Percentiles rank a stretch among this genome's conserved stretches.
Evolutionary conservation across 1,140 invertebrate species (phyloP).

Genomic region (Tenebrio molitor): DNA sequence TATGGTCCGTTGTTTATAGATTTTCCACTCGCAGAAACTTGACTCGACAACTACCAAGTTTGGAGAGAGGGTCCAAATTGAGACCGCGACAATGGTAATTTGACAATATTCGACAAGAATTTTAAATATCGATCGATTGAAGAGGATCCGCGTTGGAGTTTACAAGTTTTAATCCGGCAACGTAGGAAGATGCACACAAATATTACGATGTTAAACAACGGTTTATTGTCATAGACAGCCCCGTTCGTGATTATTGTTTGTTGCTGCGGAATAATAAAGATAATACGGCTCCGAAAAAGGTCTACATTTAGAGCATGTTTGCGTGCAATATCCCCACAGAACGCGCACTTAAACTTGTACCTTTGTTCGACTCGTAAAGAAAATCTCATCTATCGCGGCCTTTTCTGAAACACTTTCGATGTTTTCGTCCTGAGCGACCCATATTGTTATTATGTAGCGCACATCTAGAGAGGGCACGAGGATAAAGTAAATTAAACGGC

Average conservation of each 20-base stretch:
- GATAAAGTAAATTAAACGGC: slow-evolving; percentile 8
- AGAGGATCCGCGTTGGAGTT: too few species aligned
- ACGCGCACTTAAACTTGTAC: neutral
- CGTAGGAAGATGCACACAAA: too few species aligned
- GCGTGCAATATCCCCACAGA: neutral
- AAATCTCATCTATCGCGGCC: neutral
- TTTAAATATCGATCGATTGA: too few species aligned
- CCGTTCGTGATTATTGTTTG: slow-evolving; percentile 3
- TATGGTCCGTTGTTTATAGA: too few species aligned
- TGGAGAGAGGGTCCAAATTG: too few species aligned
- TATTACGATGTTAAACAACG: slow-evolving; percentile 3
- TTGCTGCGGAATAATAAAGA: neutral
- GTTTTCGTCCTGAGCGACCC: neutral
- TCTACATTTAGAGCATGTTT: neutral
- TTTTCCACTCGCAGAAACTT: too few species aligned
- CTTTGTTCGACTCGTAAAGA: neutral
- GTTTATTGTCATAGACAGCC: neutral
- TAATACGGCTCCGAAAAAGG: neutral
- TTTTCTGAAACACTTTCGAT: neutral
- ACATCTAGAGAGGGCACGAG: neutral
- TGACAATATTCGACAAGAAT: too few species aligned
- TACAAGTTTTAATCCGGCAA: too few species aligned
- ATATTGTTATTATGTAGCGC: neutral
- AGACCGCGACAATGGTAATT: too few species aligned
- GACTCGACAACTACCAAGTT: too few species aligned